Conservation (phyloP, 1,140 invertebrate genomes). For the Neodiprion fabricii region DNA sequence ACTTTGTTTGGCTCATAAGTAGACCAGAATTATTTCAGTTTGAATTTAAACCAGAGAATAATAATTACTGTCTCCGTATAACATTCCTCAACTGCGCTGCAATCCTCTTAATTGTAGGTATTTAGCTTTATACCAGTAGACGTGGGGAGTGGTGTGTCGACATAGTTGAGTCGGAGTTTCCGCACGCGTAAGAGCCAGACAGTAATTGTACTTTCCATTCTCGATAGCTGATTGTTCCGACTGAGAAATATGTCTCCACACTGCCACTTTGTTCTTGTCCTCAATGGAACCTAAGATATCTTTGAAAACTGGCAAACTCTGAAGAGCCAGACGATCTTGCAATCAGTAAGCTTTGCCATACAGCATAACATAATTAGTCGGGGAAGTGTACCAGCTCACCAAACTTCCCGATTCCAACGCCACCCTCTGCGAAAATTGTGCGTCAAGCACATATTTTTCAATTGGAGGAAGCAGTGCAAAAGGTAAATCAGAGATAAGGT, state of each 20-base stretch:
- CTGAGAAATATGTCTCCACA: neutral
- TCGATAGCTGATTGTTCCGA: slow-evolving; percentile 18
- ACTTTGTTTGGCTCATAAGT: neutral
- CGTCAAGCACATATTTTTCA: no score
- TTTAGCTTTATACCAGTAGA: slow-evolving; percentile 20
- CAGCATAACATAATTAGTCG: no score
- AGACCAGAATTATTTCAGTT: neutral
- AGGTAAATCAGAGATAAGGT: no score
- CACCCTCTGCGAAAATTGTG: no score
- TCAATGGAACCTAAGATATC: no score
- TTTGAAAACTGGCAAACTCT: no score
- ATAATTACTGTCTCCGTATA: slow-evolving; percentile 24
- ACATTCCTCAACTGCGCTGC: slow-evolving; percentile 12
- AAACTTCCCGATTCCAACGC: no score
- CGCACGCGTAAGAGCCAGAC: slow-evolving; percentile 12
- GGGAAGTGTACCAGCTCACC: no score
- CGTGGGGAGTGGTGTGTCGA: neutral
- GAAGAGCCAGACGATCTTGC: no score
- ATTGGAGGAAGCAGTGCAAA: no score
- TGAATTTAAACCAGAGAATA: neutral
- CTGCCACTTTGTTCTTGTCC: no score
- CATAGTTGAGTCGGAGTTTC: slow-evolving; percentile 16
- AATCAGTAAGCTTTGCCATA: no score
- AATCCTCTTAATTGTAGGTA: slow-evolving; percentile 30
- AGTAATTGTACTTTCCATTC: slow-evolving; percentile 19